Evolutionary conservation across 2,797 vertebrate species (phyloP), one percentile per base, ranked within the genome.

Genomic region (Helostoma temminkii): DNA sequence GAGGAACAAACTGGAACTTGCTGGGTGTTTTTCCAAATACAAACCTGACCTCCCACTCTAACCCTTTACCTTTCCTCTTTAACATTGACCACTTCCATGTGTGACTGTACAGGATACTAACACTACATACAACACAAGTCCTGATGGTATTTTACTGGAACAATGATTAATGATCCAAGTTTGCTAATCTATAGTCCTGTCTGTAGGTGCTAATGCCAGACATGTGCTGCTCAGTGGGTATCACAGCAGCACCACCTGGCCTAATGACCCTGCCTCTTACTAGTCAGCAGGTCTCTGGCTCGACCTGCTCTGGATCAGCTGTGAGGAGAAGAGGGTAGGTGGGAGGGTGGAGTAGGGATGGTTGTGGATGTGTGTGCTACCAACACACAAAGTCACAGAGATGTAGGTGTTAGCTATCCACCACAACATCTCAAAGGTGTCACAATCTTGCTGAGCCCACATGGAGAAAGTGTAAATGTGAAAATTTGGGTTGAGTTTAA

Each of bases 201-300:
- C 84, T 82, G 81, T 78, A 73, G 85, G 88, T 81, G 77, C 65
- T 84, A 92, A 93, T 84, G 67, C 61, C 78, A 85, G 76, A 92
- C 93, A 93, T 94, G 91, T 94, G 94, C 86, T 86, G 78, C 92
- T 84, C 89, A 69, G 90, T 66, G 76, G 88, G 90, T 18, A 61
- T 81, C 83, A 19, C 80, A 85, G 86, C 50, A 48, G 79, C 89
- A 81, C 86, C 90, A 86, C 84, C 82, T 92, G 81, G 85, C 79
- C 88, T 87, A 91, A 92, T 89, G 83, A 88, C 89, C 91, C 86
- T 69, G 74, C 78, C 86, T 91, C 71, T 92, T 90, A 92, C 82
- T 48, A 92, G 88, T 89, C 93, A 92, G 93, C 90, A 68, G 92
- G 93, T 86, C 89, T 80, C 81, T 94, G 93, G 93, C 91, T 90